These are phyloP conservation scores for Rhagium mordax DNA, from an alignment of 2,888 invertebrate genomes.

Conservation along the genomic window DNA sequence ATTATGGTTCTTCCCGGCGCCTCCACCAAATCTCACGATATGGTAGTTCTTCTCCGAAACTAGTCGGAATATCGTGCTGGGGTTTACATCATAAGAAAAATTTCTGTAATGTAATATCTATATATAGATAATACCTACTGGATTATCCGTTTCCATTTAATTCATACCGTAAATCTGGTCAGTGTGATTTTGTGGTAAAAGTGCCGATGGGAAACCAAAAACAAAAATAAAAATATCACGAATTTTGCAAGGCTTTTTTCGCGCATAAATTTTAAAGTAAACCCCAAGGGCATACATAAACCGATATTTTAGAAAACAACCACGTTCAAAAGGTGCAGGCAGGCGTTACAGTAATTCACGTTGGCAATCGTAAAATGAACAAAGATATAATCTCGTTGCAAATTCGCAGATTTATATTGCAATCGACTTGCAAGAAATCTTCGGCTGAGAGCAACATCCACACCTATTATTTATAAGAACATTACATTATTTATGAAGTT, in stretches of 20 bases:
- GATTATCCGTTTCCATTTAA: too few species aligned
- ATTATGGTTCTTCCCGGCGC: too few species aligned
- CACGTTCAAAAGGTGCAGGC: slow-evolving; percentile 7
- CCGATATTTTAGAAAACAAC: slow-evolving; percentile 16
- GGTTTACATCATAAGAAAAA: too few species aligned
- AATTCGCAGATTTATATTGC: slow-evolving; percentile 19
- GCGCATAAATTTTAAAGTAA: not conserved
- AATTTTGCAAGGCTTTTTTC: not conserved
- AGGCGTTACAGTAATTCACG: slow-evolving; percentile 5
- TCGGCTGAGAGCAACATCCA: not conserved
- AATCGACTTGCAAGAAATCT: not conserved
- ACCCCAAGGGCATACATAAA: slow-evolving; percentile 8
- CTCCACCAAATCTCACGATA: too few species aligned
- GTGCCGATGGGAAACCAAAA: not conserved
- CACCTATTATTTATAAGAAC: slow-evolving; percentile 46
- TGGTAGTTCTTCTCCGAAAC: too few species aligned
- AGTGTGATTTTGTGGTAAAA: not conserved
- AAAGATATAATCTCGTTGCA: slow-evolving; percentile 17
- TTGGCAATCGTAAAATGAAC: slow-evolving; percentile 18
- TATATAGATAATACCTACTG: too few species aligned
- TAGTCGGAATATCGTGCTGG: too few species aligned
- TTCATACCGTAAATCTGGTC: too few species aligned
- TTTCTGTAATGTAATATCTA: too few species aligned
- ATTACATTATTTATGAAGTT: slow-evolving; percentile 48
- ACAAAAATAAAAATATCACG: slow-evolving; percentile 1